These are phyloP conservation scores for Liopterus haemorrhoidalis DNA, from an alignment of 2,888 invertebrate species.

Conservation along the genomic window DNA sequence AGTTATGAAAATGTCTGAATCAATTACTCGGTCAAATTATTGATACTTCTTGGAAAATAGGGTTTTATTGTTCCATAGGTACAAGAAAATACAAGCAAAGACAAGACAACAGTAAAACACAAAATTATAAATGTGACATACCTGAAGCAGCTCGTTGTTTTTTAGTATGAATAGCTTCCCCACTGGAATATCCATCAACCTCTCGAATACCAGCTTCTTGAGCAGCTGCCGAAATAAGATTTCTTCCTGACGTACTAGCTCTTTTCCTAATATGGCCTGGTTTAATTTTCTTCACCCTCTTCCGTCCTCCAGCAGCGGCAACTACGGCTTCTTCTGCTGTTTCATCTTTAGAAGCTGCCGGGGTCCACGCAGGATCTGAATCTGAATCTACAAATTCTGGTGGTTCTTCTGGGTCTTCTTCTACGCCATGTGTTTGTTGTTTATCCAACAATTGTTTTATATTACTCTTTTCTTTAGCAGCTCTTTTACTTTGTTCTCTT, in stretches of 20 bases:
- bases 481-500: constrained; percentile 57
- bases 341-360: constrained; percentile 51
- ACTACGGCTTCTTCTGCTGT: constrained; percentile 40
- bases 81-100: too few relatives aligned
- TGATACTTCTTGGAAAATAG: too few relatives aligned
- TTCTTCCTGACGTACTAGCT: constrained; percentile 33
- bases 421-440: too few relatives aligned
- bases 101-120: too few relatives aligned
- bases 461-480: constrained; percentile 60
- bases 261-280: constrained; percentile 17
- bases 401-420: constrained; percentile 53
- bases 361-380: constrained; percentile 73
- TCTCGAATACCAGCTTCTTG: constrained; percentile 53
- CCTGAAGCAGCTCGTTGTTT: constrained; percentile 26
- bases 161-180: constrained; percentile 21
- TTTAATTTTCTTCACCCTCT: constrained; percentile 20
- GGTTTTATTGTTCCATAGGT: too few relatives aligned
- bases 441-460: constrained; percentile 50
- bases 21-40: too few relatives aligned
- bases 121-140: constrained; percentile 8
- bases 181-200: constrained; percentile 52
- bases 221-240: constrained; percentile 47
- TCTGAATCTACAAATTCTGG: constrained; percentile 59
- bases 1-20: too few relatives aligned
- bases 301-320: constrained; percentile 11